Percentiles rank a stretch among this genome's conserved stretches.
These are phyloP conservation scores for Escarpia spicata DNA, from an alignment of 2,888 invertebrate species.

Conservation along the genomic window DNA sequence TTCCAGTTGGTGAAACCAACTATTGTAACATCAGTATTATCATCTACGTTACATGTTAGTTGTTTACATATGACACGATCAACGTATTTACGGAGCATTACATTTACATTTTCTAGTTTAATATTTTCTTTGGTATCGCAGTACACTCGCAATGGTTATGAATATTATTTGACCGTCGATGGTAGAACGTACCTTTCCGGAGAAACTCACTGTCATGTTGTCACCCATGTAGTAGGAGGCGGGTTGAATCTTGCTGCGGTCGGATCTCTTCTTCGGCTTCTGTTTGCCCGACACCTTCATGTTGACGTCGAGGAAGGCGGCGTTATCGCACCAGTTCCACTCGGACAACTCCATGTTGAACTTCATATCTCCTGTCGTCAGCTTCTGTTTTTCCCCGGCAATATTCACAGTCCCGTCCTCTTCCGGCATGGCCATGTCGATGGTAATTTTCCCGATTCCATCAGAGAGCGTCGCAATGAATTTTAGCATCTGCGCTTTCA, in stretches of 20 bases:
- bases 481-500: not conserved
- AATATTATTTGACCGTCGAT: not conserved
- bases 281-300: not conserved
- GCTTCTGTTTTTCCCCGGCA: not conserved
- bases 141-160: too few relatives aligned
- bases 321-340: not conserved
- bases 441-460: not conserved
- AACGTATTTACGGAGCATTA: too few relatives aligned
- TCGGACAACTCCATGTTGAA: not conserved
- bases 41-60: too few relatives aligned
- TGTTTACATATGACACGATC: too few relatives aligned
- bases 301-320: not conserved
- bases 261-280: not conserved
- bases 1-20: too few relatives aligned
- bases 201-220: not conserved
- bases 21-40: too few relatives aligned
- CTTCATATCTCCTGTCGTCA: not conserved
- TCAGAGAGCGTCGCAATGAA: not conserved
- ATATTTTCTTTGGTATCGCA: too few relatives aligned
- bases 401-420: not conserved
- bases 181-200: not conserved
- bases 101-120: too few relatives aligned
- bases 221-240: not conserved
- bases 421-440: not conserved
- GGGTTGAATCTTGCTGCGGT: not conserved